Conservation (phyloP, 2,888 invertebrate genomes). For the Scaptomyza reducta region DNA sequence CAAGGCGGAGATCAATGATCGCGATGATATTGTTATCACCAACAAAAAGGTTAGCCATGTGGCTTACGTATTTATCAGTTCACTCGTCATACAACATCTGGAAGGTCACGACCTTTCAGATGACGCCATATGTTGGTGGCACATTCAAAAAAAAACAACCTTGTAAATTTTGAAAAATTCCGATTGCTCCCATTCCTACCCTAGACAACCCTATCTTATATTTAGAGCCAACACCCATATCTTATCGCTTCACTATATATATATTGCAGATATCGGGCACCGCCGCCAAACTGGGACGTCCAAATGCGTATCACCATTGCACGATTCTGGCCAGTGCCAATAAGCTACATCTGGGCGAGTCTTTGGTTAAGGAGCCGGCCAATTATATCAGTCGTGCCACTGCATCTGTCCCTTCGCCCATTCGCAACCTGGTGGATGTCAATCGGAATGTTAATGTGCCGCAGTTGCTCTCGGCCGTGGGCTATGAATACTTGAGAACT, state of each 20-base stretch:
- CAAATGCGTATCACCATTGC: conserved; percentile 98
- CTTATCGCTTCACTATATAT: background rate
- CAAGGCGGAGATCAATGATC: conserved; percentile 89
- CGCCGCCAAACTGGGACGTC: conserved; percentile 94
- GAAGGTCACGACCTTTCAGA: conserved; percentile 10
- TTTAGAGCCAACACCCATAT: background rate
- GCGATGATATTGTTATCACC: conserved; percentile 94
- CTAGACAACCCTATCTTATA: too few relatives aligned
- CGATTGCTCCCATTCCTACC: too few relatives aligned
- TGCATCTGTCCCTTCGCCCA: conserved; percentile 91
- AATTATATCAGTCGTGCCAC: conserved; percentile 94
- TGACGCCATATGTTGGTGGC: background rate
- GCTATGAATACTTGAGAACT: conserved; percentile 93
- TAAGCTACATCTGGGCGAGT: conserved; percentile 89
- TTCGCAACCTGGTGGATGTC: conserved; percentile 92
- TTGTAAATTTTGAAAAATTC: background rate
- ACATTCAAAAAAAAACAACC: background rate
- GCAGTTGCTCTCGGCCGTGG: conserved; percentile 90
- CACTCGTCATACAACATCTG: conserved; percentile 14
- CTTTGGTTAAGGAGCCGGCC: conserved; percentile 90
- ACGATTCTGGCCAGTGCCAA: conserved; percentile 95
- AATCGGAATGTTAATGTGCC: conserved; percentile 89
- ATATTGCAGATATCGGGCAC: conserved; percentile 94
- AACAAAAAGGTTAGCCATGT: conserved; percentile 85
- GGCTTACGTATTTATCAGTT: background rate